Conservation (phyloP, 2,888 invertebrate species). For the Aspidiotus destructor region DNA sequence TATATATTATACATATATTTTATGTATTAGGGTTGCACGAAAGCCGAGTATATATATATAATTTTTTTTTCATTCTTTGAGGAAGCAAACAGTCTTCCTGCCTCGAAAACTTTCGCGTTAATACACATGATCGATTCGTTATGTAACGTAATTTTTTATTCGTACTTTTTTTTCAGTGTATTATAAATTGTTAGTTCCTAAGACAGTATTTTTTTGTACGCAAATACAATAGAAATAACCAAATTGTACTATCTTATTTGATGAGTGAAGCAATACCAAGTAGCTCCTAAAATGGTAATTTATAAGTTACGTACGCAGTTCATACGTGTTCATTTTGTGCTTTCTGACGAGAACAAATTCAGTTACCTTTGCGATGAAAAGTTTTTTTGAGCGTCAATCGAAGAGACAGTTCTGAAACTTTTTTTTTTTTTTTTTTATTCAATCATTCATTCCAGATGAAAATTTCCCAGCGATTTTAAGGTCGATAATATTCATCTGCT, state of each 20-base stretch:
- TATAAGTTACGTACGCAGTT: constrained; percentile 3
- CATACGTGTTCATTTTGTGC: neutral
- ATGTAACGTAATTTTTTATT: neutral
- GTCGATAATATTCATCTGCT: too few species aligned
- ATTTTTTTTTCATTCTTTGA: neutral
- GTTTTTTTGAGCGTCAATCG: too few species aligned
- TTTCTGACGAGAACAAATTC: constrained; percentile 2
- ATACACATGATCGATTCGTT: neutral
- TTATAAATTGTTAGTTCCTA: constrained; percentile 30
- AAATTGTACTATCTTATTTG: neutral
- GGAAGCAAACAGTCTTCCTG: constrained; percentile 24
- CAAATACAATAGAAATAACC: neutral
- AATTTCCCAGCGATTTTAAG: too few species aligned
- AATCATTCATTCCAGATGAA: too few species aligned
- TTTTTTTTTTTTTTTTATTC: too few species aligned
- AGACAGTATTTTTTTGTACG: constrained; percentile 23
- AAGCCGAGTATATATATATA: too few species aligned
- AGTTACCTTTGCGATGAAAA: neutral
- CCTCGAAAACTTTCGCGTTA: neutral
- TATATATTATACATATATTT: too few species aligned
- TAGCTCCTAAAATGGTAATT: neutral
- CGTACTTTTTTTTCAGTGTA: neutral
- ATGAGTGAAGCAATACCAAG: constrained; percentile 5
- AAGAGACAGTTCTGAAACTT: too few species aligned
- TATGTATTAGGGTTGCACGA: too few species aligned